Percentiles rank a stretch among this genome's conserved stretches.
Conservation (phyloP, 2,888 invertebrate species). For the Cephalotes varians region DNA sequence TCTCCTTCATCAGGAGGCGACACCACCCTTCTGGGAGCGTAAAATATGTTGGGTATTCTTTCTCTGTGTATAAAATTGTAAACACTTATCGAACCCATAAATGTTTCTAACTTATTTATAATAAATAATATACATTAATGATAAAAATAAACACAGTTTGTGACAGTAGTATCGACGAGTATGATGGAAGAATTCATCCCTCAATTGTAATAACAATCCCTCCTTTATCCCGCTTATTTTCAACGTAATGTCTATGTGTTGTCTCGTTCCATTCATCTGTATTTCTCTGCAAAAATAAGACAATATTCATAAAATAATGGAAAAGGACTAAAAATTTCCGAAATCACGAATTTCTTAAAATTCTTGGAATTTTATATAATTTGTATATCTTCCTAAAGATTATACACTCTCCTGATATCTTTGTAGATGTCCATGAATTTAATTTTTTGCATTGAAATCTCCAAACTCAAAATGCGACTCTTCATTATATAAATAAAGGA, state of each 20-base stretch:
- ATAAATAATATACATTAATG: slow-evolving; percentile 86
- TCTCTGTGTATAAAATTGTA: slow-evolving; percentile 85
- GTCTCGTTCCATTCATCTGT: not conserved
- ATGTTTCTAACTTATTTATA: slow-evolving; percentile 86
- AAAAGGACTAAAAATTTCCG: not conserved
- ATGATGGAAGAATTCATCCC: slow-evolving; percentile 59
- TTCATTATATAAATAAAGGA: not conserved
- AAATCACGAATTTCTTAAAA: not conserved
- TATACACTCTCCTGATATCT: not conserved
- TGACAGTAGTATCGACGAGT: slow-evolving; percentile 75
- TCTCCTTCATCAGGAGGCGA: slow-evolving; percentile 86
- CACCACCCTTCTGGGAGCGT: slow-evolving; percentile 86
- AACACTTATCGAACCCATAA: slow-evolving; percentile 84
- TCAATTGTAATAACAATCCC: slow-evolving; percentile 12
- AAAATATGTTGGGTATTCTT: slow-evolving; percentile 83
- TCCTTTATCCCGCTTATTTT: slow-evolving; percentile 37
- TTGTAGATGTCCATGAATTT: not conserved
- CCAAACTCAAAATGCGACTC: not conserved
- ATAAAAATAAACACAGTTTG: slow-evolving; percentile 83
- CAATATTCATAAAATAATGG: not conserved
- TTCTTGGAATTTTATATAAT: not conserved
- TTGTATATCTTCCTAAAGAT: not conserved
- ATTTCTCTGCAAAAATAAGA: not conserved
- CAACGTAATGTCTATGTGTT: not conserved
- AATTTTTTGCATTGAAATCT: not conserved